phyloP scores from a whole-genome alignment of 1,140 invertebrate species.

The Heliconius himera region DNA sequence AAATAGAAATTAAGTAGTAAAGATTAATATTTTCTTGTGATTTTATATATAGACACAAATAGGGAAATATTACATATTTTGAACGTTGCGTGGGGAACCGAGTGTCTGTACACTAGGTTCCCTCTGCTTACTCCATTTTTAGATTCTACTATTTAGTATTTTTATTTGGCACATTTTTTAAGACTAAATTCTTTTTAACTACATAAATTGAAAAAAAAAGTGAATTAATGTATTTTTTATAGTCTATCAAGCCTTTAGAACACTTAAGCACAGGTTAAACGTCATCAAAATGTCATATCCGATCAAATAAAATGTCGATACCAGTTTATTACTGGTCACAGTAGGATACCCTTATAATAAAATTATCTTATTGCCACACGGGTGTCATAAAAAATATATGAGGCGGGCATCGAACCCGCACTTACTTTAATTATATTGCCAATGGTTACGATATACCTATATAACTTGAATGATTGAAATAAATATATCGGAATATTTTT shows the following conservation, averaged over 20 bases:
- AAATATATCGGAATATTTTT: too few species aligned
- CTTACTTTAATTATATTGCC: neutral
- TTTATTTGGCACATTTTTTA: too few species aligned
- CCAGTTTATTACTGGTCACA: constrained; percentile 1
- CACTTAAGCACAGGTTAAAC: neutral
- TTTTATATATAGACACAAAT: too few species aligned
- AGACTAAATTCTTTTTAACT: too few species aligned
- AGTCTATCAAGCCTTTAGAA: neutral
- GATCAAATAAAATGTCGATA: neutral
- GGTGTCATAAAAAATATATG: neutral
- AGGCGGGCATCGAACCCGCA: neutral
- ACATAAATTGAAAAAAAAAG: too few species aligned
- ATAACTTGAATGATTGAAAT: too few species aligned
- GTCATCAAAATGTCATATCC: neutral
- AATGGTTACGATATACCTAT: neutral
- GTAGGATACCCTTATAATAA: constrained; percentile 3
- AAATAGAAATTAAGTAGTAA: neutral
- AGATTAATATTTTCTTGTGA: neutral
- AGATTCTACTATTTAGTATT: too few species aligned
- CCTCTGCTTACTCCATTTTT: too few species aligned
- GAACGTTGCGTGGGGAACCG: too few species aligned
- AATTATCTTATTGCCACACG: neutral
- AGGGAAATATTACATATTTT: too few species aligned
- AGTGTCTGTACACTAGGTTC: too few species aligned
- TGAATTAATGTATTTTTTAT: neutral